Percentiles rank a stretch among this genome's conserved stretches.
phyloP scores from a whole-genome alignment of 2,113 vertebrate species.

The Cyanistes caeruleus region DNA sequence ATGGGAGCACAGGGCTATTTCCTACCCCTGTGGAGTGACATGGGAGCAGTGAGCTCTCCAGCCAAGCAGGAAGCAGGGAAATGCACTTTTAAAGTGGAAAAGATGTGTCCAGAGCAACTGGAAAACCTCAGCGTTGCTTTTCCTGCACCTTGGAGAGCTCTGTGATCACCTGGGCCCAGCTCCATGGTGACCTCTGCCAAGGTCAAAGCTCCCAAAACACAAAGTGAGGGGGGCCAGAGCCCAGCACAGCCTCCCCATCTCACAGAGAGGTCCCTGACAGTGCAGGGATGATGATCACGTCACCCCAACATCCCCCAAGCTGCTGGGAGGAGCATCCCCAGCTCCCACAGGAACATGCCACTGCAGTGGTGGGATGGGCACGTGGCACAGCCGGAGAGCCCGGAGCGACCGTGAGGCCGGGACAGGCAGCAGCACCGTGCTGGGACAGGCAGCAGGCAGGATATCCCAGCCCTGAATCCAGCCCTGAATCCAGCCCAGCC shows the following conservation, averaged over 20 bases:
- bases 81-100: background rate
- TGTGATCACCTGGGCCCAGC: background rate
- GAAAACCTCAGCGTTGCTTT: background rate
- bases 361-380: background rate
- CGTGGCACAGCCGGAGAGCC: fast-evolving
- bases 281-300: fast-evolving
- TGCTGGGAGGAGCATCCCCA: background rate
- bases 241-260: fast-evolving
- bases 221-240: fast-evolving
- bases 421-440: background rate
- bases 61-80: background rate
- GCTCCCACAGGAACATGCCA: background rate
- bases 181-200: conserved; percentile 45
- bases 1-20: background rate
- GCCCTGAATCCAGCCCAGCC: background rate
- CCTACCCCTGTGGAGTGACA: background rate
- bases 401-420: background rate
- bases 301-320: background rate
- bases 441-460: background rate
- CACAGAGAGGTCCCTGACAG: background rate
- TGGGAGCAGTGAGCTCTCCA: fast-evolving
- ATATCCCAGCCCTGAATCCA: background rate
- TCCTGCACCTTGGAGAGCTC: background rate
- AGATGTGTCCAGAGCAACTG: background rate
- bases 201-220: conserved; percentile 18